Conservation (phyloP, 2,797 vertebrate species). For the Lepus oiostolus region DNA sequence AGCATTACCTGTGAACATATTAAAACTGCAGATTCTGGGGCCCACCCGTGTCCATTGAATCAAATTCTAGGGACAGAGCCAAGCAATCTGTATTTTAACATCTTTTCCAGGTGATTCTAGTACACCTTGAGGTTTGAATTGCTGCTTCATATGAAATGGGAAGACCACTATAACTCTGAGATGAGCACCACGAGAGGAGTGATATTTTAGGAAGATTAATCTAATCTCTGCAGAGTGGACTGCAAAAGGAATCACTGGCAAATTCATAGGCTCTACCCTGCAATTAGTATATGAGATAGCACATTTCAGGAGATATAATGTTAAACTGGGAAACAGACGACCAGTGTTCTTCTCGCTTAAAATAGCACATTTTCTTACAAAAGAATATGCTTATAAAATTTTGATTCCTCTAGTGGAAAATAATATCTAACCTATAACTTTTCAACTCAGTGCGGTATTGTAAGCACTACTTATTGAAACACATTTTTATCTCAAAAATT, state of each 20-base stretch:
- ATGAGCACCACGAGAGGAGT: not conserved
- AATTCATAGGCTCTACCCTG: not conserved
- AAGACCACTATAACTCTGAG: not conserved
- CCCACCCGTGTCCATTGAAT: not conserved
- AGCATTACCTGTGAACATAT: not conserved
- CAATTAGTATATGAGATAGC: not conserved
- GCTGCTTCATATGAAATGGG: not conserved
- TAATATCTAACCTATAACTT: slow-evolving; percentile 34
- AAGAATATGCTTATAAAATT: slow-evolving; percentile 22
- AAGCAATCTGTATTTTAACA: not conserved
- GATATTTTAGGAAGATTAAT: slow-evolving; percentile 13
- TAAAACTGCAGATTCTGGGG: slow-evolving; percentile 11
- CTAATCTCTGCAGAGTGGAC: not conserved
- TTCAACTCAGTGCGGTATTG: slow-evolving; percentile 16
- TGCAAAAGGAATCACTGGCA: not conserved
- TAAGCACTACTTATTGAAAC: slow-evolving; percentile 49
- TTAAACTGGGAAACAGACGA: slow-evolving; percentile 41
- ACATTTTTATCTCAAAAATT: slow-evolving; percentile 26
- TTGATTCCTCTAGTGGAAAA: slow-evolving; percentile 57
- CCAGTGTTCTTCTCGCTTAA: slow-evolving; percentile 2
- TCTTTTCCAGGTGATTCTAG: not conserved
- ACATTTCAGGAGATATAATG: not conserved
- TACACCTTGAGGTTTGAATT: not conserved
- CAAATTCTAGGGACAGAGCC: not conserved
- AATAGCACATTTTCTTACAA: not conserved